A percentile compares a stretch with the other conserved stretches of the same genome.
Evolutionary conservation across 2,888 invertebrate genomes (phyloP).

Genomic region (Dynastes grantii): DNA sequence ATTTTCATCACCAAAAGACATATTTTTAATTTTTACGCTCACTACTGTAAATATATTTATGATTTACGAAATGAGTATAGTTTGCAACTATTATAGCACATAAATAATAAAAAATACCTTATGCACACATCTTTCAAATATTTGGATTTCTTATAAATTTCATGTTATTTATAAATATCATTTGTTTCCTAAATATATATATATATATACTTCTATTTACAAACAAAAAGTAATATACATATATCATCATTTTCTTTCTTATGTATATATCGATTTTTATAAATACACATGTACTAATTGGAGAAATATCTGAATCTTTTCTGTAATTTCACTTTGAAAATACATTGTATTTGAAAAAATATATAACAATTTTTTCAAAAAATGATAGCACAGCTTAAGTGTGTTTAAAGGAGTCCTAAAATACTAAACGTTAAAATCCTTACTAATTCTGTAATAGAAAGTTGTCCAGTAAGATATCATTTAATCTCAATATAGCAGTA

Average conservation of each 20-base stretch:
- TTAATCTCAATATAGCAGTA: no score
- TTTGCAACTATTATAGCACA: slow-evolving; percentile 46
- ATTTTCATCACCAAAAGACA: neutral
- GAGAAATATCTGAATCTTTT: neutral
- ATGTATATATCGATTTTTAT: neutral
- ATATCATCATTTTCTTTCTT: slow-evolving; percentile 6
- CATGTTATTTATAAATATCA: slow-evolving; percentile 37
- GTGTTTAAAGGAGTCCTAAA: no score
- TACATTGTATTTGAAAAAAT: no score
- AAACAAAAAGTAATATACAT: slow-evolving; percentile 40
- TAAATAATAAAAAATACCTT: slow-evolving; percentile 44
- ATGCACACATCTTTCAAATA: slow-evolving; percentile 35
- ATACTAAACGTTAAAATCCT: no score
- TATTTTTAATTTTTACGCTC: slow-evolving; percentile 1
- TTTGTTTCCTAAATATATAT: slow-evolving; percentile 36
- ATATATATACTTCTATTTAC: slow-evolving; percentile 23
- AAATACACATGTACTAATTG: neutral
- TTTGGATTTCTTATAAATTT: slow-evolving; percentile 37
- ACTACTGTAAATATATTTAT: slow-evolving; percentile 14
- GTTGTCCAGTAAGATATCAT: no score
- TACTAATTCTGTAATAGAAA: no score
- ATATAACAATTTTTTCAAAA: no score
- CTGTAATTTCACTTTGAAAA: no score
- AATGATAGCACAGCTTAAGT: no score
- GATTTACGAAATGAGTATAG: slow-evolving; percentile 42